These are phyloP conservation scores for Dascyllus trimaculatus DNA, from an alignment of 2,113 vertebrate genomes.

Conservation along the genomic window DNA sequence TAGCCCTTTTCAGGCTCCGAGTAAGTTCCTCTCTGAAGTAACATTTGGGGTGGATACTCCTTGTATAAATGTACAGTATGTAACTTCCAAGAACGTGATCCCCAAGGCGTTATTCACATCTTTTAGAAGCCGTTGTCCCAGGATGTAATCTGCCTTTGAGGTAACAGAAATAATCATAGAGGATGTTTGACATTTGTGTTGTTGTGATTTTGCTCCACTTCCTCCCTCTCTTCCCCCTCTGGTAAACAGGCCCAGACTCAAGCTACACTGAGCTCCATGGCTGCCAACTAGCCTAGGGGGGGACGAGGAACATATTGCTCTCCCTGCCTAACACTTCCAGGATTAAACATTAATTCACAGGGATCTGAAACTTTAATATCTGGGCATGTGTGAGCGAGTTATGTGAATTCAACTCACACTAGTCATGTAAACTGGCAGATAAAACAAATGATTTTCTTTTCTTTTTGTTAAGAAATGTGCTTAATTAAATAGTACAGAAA, in stretches of 20 bases:
- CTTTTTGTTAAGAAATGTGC: conserved; percentile 10
- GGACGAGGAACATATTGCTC: conserved; percentile 83
- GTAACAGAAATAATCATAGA: conserved; percentile 54
- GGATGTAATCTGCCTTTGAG: conserved; percentile 50
- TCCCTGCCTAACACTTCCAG: conserved; percentile 72
- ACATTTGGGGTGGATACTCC: conserved; percentile 9
- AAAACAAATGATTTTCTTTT: conserved; percentile 29
- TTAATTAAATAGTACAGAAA: conserved; percentile 38
- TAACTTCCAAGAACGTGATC: conserved; percentile 41
- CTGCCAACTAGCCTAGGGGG: conserved; percentile 77
- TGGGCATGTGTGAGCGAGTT: conserved; percentile 49
- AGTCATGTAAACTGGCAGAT: conserved; percentile 24
- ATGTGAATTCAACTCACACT: conserved; percentile 46
- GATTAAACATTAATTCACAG: conserved; percentile 83
- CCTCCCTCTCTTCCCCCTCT: conserved; percentile 15
- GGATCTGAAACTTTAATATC: conserved; percentile 82
- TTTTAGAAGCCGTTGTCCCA: conserved; percentile 29
- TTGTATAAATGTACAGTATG: not conserved
- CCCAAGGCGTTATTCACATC: conserved; percentile 21
- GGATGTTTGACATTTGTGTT: conserved; percentile 42
- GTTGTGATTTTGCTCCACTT: conserved; percentile 13
- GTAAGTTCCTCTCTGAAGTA: conserved; percentile 14
- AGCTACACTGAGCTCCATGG: conserved; percentile 59
- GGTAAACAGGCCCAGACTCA: conserved; percentile 70
- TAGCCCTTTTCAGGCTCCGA: conserved; percentile 1